Evolutionary conservation across 2,888 invertebrate genomes (phyloP), one percentile per base, ranked within the genome.

Genomic region (Gasteruption jaculator): DNA sequence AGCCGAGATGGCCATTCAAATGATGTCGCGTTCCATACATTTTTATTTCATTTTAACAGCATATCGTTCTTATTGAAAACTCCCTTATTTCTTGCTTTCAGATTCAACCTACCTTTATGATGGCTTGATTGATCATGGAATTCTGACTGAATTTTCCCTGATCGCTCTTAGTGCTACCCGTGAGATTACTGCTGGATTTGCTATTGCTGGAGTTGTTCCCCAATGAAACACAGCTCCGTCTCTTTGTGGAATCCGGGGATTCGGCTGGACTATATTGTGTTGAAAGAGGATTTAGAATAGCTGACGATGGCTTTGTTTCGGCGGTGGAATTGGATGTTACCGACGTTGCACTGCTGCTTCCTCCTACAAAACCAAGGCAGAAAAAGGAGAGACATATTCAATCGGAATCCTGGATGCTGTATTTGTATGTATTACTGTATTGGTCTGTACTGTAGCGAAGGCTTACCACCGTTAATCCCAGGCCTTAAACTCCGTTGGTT

Each of bases 101-200:
- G 5, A 16, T 10, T n/a, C 24, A 15, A 51, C 51, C 46, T 43
- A 63, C 61, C 56, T 61, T 55, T 22, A 51, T 65, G 34, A 64
- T 63, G 35, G 68, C 68, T 58, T 68, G 68, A 54, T 65, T 68
- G 49, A 65, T 60, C 57, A 65, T 60, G 10, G 64, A 63, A 36
- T 69, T 69, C 49, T 68, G 68, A 45, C 65, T 65, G 45, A 70
- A 67, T 57, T 73, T 72, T 42, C 73, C 71, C 41, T 74, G 73
- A 44, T 75, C 74, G 29, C 77, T 74, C 20, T 76, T 81, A 1
- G 85, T 84, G 24, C 82, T 82, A 2, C 81, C 83, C 0, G 89
- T 88, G 57, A 86, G 68, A 66, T 88, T 89, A 42, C 85, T 83
- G 36, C 85, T 85, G 0, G 86, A 86, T 60, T 87, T 87, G 7